Evolutionary conservation across 2,888 invertebrate genomes (phyloP).

Genomic region (Stenodema calcarata): DNA sequence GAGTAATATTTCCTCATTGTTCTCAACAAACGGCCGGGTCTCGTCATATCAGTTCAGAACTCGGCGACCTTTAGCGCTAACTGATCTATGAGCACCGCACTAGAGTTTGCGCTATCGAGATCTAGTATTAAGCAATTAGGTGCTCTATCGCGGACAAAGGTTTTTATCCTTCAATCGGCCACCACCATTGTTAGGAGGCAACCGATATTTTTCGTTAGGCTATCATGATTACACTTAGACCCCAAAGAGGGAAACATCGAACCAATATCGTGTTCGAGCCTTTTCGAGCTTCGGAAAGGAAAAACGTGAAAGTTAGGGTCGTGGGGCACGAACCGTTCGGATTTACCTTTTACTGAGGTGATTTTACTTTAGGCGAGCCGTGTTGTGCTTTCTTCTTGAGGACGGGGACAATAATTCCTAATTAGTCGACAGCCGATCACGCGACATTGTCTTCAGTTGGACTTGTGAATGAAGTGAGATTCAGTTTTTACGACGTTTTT

Average conservation of each 20-base stretch:
- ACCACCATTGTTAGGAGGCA: background rate
- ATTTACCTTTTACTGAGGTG: background rate
- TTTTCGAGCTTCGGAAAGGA: background rate
- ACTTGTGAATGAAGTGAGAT: too few relatives aligned
- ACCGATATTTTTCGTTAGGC: constrained; percentile 2
- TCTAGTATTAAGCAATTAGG: constrained; percentile 17
- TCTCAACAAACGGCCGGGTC: too few relatives aligned
- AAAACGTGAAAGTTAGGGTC: constrained; percentile 22
- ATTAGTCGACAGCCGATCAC: background rate
- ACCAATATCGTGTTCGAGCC: constrained; percentile 18
- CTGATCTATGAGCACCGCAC: background rate
- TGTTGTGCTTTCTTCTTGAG: background rate
- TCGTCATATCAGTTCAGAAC: background rate
- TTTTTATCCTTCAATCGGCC: background rate
- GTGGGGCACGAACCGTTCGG: background rate
- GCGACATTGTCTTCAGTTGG: background rate
- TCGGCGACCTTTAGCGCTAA: background rate
- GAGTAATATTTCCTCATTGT: too few relatives aligned
- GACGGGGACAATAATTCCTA: background rate
- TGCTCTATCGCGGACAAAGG: background rate
- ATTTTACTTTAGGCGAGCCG: background rate
- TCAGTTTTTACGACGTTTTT: too few relatives aligned
- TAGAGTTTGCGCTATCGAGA: background rate
- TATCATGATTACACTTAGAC: background rate
- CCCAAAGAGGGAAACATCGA: background rate